Percentiles rank a stretch among this genome's conserved stretches.
Evolutionary conservation across 2,797 vertebrate species (phyloP).

Genomic region (Catharus ustulatus): DNA sequence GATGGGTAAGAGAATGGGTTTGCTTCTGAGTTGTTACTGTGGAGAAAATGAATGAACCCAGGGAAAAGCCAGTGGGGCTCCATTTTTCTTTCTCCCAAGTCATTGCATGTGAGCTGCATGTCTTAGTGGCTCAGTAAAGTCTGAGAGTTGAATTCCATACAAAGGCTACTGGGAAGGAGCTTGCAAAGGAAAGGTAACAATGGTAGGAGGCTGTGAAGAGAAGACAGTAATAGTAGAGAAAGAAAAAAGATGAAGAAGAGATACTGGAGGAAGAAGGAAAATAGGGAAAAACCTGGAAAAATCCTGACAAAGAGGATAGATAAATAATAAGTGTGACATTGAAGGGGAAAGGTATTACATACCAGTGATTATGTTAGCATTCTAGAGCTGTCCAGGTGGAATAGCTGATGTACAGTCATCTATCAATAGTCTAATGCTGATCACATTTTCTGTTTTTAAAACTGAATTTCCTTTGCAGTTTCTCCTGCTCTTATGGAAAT

Average conservation of each 20-base stretch:
- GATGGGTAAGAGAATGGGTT: neutral
- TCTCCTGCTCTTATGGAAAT: neutral
- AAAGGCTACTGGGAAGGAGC: neutral
- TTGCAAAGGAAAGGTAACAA: neutral
- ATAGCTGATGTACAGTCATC: neutral
- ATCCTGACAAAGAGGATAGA: neutral
- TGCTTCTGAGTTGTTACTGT: neutral
- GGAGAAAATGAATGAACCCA: neutral
- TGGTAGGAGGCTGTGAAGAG: neutral
- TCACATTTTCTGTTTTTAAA: neutral
- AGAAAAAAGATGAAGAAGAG: neutral
- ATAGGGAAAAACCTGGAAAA: neutral
- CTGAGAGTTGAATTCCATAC: neutral
- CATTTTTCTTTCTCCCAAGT: neutral
- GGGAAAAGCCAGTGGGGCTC: neutral
- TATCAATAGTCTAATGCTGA: neutral
- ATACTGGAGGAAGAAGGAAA: neutral
- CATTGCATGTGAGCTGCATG: neutral
- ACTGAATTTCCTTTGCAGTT: neutral
- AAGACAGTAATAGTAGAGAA: neutral
- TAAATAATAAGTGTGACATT: neutral
- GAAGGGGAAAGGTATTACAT: neutral
- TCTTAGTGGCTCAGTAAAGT: neutral
- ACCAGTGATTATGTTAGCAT: neutral
- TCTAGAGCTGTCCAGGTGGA: neutral